Conservation (phyloP, 2,113 vertebrate genomes). For the Crotalus helleri region DNA sequence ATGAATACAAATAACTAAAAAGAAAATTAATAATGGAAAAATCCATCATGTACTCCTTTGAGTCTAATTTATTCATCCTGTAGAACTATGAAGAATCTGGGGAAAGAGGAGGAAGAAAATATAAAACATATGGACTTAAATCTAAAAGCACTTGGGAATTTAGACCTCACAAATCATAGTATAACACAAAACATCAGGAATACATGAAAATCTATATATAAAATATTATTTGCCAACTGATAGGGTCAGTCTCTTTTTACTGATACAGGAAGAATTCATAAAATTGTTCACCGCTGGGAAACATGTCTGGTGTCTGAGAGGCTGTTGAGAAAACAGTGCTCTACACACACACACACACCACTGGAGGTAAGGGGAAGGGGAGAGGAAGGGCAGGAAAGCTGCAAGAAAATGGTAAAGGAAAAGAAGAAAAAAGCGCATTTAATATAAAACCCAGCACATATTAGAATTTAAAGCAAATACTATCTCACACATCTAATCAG, state of each 20-base stretch:
- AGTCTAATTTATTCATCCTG: constrained; percentile 42
- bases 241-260: background rate
- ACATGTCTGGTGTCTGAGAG: background rate
- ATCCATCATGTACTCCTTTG: background rate
- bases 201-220: background rate
- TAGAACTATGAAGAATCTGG: constrained; percentile 8
- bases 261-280: constrained; percentile 18
- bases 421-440: background rate
- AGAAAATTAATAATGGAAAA: constrained; percentile 53
- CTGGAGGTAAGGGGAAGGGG: background rate
- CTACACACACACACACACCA: background rate
- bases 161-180: background rate
- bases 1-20: constrained; percentile 57
- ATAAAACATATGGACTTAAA: background rate
- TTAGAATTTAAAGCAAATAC: constrained; percentile 71
- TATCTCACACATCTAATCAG: constrained; percentile 70
- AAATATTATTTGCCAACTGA: background rate
- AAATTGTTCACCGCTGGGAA: constrained; percentile 12
- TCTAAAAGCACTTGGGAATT: constrained; percentile 3
- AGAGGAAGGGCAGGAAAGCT: constrained; percentile 17
- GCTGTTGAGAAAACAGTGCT: background rate
- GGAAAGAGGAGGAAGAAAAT: background rate
- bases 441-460: background rate
- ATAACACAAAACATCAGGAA: background rate
- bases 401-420: constrained; percentile 1